Base-by-base conservation (phyloP, 2,797 vertebrate species). In the Galago senegalensis region DNA sequence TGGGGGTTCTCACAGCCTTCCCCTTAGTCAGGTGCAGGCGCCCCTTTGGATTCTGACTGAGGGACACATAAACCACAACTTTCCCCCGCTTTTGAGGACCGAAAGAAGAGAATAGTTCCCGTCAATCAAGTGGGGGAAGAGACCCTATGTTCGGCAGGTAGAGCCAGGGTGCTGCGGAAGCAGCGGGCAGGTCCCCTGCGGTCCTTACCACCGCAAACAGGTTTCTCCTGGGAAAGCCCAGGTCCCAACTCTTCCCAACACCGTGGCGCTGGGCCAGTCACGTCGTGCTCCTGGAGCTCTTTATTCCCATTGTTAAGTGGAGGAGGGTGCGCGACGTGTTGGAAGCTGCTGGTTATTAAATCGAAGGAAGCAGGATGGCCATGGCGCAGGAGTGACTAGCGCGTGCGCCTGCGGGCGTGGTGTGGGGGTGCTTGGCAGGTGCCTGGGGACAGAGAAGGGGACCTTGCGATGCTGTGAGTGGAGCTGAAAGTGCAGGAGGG, bases 221-320 rank as follows among this genome's bases (percentile, higher is more conserved):
- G 75, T 40, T 84, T 77, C 63, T 46, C 46, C 63, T 73, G 11
- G 12, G 56, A 56, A 76, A 65, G 46, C 79, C 53, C 7, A n/a
- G 75, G 49, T 29, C 58, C 73, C 49, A 25, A 43, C 72, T 73
- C 31, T 60, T 31, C 20, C 80, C 8, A 1, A 11, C 67, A 7
- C 58, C 1, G 9, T 89, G 96, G 96, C 96, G 29, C 16, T 12
- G 37, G 56, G 95, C 95, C 95, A 96, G 93, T 53, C 89, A 46
- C 79, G 69, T 86, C 84, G 75, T 17, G 76, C 77, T 82, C 86
- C 93, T 7, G 84, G 34, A 40, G 2, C 58, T 7, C 25, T 61
- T 81, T 61, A 60, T 29, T 20, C 25, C 58, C 63, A 86, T 93
- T 97, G 96, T 95, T 93, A 73, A 88, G 86, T n/a, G 4, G 91